These are phyloP conservation scores for Temnothorax unifasciatus DNA, from an alignment of 2,888 invertebrate genomes.

Conservation along the genomic window DNA sequence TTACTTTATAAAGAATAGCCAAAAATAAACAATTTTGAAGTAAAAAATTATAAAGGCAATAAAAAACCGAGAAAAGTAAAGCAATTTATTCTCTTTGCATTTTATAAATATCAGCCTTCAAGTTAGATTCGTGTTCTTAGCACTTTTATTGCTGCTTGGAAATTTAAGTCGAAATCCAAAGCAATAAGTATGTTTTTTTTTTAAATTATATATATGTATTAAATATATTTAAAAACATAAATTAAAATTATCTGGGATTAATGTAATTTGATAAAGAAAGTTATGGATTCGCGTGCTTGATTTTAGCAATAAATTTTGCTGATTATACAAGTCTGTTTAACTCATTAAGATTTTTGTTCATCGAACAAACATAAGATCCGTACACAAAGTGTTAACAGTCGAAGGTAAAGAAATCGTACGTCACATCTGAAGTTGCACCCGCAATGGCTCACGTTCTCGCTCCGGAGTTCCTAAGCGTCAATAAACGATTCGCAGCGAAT, in stretches of 20 bases:
- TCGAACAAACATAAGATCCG: neutral
- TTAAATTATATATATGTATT: neutral
- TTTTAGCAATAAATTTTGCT: neutral
- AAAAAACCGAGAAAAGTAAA: neutral
- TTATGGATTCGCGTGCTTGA: neutral
- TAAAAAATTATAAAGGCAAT: neutral
- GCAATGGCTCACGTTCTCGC: neutral
- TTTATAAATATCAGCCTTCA: neutral
- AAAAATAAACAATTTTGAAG: neutral
- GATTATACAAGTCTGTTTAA: neutral
- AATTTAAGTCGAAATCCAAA: neutral
- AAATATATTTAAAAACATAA: neutral
- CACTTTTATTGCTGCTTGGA: neutral
- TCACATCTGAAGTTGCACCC: neutral
- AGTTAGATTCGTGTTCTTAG: neutral
- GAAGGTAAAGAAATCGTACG: neutral
- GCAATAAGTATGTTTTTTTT: neutral
- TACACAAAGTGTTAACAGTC: neutral
- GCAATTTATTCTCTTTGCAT: neutral
- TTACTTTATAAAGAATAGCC: neutral
- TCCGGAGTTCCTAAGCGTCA: neutral
- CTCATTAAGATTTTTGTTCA: neutral
- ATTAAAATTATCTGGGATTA: neutral
- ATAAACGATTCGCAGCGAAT: constrained; percentile 42
- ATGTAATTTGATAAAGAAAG: neutral